Evolutionary conservation across 2,888 invertebrate genomes (phyloP), one percentile per base, ranked within the genome.

Genomic region (Syrphus vitripennis): DNA sequence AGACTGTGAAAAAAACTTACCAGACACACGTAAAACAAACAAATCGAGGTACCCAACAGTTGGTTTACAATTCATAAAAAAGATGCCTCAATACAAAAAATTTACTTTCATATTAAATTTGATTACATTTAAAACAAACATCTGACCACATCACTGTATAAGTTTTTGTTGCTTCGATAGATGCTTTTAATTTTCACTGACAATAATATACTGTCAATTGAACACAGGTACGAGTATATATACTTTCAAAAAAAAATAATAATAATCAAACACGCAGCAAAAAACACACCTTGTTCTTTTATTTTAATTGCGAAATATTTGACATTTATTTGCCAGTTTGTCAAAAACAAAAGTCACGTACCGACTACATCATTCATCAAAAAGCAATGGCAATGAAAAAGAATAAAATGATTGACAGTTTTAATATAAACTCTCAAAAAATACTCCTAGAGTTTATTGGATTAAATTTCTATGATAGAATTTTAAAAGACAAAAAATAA

Each of bases 281-380:
- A 19, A 16, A 48, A 12, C 37, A 14, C n/a, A 50, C 61, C 12
- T 50, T 24, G 10, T 21, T 19, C 29, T 31, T 26, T 37, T 26
- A n/a, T 70, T 48, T 80, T 84, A 76, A 84, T 80, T 84, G 79
- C 59, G 24, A 71, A 53, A 45, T 76, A 75, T 80, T 84, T 71
- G 83, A 83, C 75, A 80, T 71, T 67, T 83, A 83, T 80, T 67
- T 84, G 71, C 21, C 34, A 75, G 50, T 59, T 57, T 75, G 65
- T 67, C 59, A 79, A 57, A 57, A 69, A 48, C 37, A 57, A 69
- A 61, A 57, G 83, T 74, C 78, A 78, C 74, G 70, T 70, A 40
- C 29, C 9, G 6, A 1, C 3, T 12, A 14, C 21, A 21, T 16
- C 16, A 24, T 26, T n/a, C 16, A 9, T n/a, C 3, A 24, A 40